A percentile compares a stretch with the other conserved stretches of the same genome.
These are phyloP conservation scores for Basileuterus tristriatus DNA, from an alignment of 2,797 vertebrate species.

Conservation along the genomic window DNA sequence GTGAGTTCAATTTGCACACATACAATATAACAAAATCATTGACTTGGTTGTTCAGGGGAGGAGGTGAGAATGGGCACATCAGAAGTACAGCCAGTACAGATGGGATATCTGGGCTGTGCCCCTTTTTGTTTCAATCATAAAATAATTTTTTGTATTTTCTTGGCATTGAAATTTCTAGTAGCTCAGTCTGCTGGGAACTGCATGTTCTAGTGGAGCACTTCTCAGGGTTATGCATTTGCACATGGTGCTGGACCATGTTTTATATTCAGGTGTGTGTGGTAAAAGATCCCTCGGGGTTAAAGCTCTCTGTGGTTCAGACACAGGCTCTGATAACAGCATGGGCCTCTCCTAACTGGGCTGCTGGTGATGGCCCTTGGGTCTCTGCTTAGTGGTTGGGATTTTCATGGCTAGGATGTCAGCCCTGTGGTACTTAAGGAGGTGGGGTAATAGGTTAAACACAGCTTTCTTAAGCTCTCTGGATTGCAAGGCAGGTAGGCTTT, in stretches of 20 bases:
- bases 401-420: neutral
- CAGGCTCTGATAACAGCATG: neutral
- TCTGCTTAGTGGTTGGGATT: neutral
- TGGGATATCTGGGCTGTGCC: neutral
- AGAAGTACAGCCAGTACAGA: neutral
- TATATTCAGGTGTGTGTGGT: neutral
- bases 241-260: neutral
- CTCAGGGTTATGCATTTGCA: neutral
- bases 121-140: neutral
- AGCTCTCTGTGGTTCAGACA: neutral
- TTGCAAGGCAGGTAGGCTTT: neutral
- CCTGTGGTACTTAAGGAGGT: neutral
- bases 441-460: conserved; percentile 10
- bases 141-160: neutral
- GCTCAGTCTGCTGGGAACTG: neutral
- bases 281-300: neutral
- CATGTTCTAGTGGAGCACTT: neutral
- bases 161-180: neutral
- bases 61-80: neutral
- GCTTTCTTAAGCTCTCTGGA: neutral
- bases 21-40: neutral
- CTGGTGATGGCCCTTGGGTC: neutral
- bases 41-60: neutral
- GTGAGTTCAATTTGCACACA: neutral
- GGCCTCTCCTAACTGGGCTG: neutral